phyloP scores from a whole-genome alignment of 1,140 invertebrate genomes.

The Aphidius gifuensis region DNA sequence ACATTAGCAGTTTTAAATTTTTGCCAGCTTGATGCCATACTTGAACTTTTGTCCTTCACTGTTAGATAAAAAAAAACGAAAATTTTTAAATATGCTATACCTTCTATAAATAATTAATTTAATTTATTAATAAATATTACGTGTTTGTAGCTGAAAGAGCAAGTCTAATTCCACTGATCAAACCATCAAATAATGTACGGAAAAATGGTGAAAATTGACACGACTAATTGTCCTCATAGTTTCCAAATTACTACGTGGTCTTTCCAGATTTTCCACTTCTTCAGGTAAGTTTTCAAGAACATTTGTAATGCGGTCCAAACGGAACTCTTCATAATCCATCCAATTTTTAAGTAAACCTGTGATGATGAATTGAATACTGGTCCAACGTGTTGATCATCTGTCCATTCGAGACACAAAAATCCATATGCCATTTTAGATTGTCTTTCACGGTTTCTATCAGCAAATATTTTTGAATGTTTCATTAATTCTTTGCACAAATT shows the following conservation, averaged over 20 bases:
- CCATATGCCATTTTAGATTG: constrained; percentile 47
- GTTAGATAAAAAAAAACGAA: constrained; percentile 14
- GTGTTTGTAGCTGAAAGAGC: constrained; percentile 29
- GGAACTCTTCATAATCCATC: constrained; percentile 47
- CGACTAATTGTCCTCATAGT: constrained; percentile 62
- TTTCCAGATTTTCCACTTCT: constrained; percentile 54
- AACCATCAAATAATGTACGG: constrained; percentile 54
- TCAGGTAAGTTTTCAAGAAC: constrained; percentile 55
- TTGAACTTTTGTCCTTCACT: constrained; percentile 49
- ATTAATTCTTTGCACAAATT: constrained; percentile 46
- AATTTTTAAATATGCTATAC: no score
- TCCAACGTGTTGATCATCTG: constrained; percentile 36
- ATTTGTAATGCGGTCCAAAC: constrained; percentile 50
- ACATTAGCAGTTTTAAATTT: constrained; percentile 59
- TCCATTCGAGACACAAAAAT: constrained; percentile 45
- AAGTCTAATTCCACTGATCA: constrained; percentile 56
- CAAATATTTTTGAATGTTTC: constrained; percentile 44
- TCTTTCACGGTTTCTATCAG: constrained; percentile 34
- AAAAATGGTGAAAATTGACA: constrained; percentile 54
- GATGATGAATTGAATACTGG: constrained; percentile 38
- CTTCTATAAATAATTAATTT: no score
- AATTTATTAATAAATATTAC: not conserved
- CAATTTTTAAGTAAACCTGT: constrained; percentile 43
- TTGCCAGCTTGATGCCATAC: constrained; percentile 62
- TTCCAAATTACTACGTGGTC: constrained; percentile 55